Evolutionary conservation across 1,140 invertebrate genomes (phyloP).

Genomic region (Carcinoscorpius rotundicauda): DNA sequence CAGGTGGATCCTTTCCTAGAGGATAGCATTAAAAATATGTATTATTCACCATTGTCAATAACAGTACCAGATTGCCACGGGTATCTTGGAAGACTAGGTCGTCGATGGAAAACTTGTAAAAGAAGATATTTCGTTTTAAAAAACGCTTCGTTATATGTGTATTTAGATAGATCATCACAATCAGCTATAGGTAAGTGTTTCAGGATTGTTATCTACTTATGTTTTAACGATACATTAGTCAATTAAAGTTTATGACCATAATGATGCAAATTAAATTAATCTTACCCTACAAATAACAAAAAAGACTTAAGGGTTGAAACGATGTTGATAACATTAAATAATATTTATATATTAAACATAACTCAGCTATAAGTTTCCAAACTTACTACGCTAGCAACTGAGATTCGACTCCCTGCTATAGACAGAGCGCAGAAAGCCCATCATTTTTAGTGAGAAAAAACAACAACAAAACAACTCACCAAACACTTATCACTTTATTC

Average conservation of each 20-base stretch:
- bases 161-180: slow-evolving; percentile 70
- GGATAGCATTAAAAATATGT: slow-evolving; percentile 41
- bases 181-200: slow-evolving; percentile 59
- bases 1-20: slow-evolving; percentile 64
- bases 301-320: background rate
- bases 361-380: too few species aligned
- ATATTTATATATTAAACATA: too few species aligned
- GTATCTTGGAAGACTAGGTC: slow-evolving; percentile 62
- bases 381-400: too few species aligned
- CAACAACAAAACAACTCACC: too few species aligned
- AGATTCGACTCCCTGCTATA: too few species aligned
- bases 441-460: too few species aligned
- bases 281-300: background rate
- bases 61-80: slow-evolving; percentile 78
- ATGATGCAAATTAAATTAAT: background rate
- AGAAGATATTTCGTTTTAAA: slow-evolving; percentile 87
- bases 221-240: background rate
- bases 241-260: background rate
- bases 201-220: background rate
- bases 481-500: too few species aligned
- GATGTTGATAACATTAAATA: too few species aligned
- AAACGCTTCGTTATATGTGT: slow-evolving; percentile 90
- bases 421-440: too few species aligned
- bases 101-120: slow-evolving; percentile 64
- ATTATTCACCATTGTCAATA: slow-evolving; percentile 45